These are phyloP conservation scores for Tretioscincus oriximinensis DNA, from an alignment of 2,113 vertebrate species.

Conservation along the genomic window DNA sequence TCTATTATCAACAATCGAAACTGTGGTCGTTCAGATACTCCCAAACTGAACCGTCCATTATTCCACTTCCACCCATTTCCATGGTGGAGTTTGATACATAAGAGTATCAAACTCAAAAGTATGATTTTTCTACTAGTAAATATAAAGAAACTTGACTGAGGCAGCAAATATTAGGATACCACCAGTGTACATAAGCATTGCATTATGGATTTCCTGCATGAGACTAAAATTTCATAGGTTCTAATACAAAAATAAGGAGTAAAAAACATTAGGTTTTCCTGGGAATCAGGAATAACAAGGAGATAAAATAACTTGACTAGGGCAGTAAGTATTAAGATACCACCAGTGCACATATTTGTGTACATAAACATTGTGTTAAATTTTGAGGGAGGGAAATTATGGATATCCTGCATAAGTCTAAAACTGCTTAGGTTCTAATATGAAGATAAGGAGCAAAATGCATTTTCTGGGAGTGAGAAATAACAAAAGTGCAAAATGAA, in stretches of 20 bases:
- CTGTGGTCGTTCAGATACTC: too few species aligned
- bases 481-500: slow-evolving; percentile 49
- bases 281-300: too few species aligned
- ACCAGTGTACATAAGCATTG: rapidly evolving
- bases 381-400: not conserved
- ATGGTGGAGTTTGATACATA: too few species aligned
- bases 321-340: not conserved
- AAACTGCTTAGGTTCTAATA: not conserved
- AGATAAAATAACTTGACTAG: not conserved
- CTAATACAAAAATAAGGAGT: too few species aligned
- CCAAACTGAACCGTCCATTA: too few species aligned
- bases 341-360: rapidly evolving
- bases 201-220: not conserved
- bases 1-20: not conserved
- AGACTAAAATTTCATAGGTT: not conserved
- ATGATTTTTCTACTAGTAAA: rapidly evolving
- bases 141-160: not conserved
- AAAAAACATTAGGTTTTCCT: too few species aligned
- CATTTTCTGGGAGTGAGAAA: slow-evolving; percentile 21
- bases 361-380: not conserved
- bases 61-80: too few species aligned
- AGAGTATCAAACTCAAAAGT: not conserved
- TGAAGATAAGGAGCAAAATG: not conserved
- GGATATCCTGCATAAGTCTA: not conserved
- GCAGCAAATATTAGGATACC: not conserved